Evolutionary conservation across 2,113 vertebrate species (phyloP), one percentile per base, ranked within the genome.

Genomic region (Antechinus flavipes): DNA sequence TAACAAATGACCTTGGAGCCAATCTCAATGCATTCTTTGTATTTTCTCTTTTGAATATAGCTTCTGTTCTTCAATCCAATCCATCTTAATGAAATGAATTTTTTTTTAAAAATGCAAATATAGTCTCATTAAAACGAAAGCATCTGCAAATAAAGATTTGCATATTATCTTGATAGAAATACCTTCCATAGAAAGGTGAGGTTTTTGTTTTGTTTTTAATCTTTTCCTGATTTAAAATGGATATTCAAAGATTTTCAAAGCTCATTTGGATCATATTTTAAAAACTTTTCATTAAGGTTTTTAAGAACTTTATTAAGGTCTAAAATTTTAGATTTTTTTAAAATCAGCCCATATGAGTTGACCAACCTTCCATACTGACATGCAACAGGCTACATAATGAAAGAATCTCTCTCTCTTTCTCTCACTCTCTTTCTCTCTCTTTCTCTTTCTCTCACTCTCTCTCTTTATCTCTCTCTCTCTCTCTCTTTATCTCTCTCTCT

Each of bases 21-120:
- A 68, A 84, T 84, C n/a, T 25, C 68, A n/a, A 8, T 76, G 68
- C 19, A n/a, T 35, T 68, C 58, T 92, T 61, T 89, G 49, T 1
- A 9, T 53, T 53, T 94, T 96, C 94, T 95, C 14, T 95, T 23
- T 92, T 94, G 96, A 94, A 84, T 3, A 9, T 55, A 25, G 35
- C 8, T 90, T 93, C 8, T 42, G 89, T 91, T 93, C 10, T 4
- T 93, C 46, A 94, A 35, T 53, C 94, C 16, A 90, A 90, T 55
- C 1, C 89, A 84, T 22, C 35, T 84, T 22, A 84, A 68, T n/a
- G 30, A 68, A 68, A 68, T 96, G 84, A 61, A 49, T 90, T 30
- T 47, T 47, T 47, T 47, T 47, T 47, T 3, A 93, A 92, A 92
- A 54, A 54, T 25, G 25, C 25, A 54, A 94, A 94, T 53, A 53